Evolutionary conservation across 2,113 vertebrate species (phyloP).

Genomic region (Capreolus pygargus): DNA sequence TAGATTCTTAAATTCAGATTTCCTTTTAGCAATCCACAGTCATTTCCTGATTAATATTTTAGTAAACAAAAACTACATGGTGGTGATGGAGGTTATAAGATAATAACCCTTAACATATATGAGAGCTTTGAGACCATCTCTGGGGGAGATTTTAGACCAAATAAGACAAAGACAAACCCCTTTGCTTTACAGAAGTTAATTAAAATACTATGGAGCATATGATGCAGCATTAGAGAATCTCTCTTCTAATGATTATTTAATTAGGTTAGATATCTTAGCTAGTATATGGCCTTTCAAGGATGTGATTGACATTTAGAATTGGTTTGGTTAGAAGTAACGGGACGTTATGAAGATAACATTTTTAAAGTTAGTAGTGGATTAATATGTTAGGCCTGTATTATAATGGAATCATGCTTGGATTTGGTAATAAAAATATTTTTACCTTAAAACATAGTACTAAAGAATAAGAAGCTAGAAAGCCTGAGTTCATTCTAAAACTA

Average conservation of each 20-base stretch:
- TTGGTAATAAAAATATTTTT: conserved; percentile 4
- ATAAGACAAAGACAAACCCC: not conserved
- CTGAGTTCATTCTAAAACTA: not conserved
- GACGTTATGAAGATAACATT: not conserved
- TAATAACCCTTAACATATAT: not conserved
- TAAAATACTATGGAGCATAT: not conserved
- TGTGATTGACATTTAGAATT: conserved; percentile 10
- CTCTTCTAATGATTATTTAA: not conserved
- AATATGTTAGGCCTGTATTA: not conserved
- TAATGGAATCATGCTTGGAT: not conserved
- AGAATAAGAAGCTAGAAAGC: not conserved
- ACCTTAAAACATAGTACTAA: not conserved
- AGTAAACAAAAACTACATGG: not conserved
- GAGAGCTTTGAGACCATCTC: not conserved
- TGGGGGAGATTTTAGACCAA: not conserved
- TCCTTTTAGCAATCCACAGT: not conserved
- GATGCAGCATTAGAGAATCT: not conserved
- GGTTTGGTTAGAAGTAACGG: not conserved
- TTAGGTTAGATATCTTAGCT: not conserved
- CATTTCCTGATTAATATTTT: not conserved
- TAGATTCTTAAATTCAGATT: conserved; percentile 1
- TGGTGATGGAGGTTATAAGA: not conserved
- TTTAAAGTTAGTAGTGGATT: conserved; percentile 11
- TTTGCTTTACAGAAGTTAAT: not conserved
- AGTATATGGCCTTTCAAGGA: not conserved